Base-by-base conservation (phyloP, 2,797 vertebrate species). In the Phalanger gymnotis region DNA sequence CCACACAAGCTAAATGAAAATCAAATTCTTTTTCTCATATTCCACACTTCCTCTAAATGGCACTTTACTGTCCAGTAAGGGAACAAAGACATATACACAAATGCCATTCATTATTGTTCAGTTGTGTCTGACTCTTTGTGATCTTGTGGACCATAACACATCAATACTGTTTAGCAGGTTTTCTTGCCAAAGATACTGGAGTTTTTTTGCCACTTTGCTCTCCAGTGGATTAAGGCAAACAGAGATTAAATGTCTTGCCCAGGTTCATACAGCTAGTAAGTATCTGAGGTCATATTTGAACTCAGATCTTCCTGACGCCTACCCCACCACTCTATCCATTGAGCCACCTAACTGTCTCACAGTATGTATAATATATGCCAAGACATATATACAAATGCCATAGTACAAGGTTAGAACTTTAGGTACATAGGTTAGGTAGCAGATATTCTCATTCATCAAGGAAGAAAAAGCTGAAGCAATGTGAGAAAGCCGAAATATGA, bases 401-500 rank as follows among this genome's bases (percentile, higher is more conserved):
- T 47, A 47, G 1, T 81, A 81, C n/a, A 81, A 47, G n/a, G 25
- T 40, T 81, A 81, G n/a, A 81, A 81, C 19, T 47, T 81, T 47
- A 47, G 19, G 16, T 81, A 1, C 30, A 73, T 81, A 40, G 34
- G 54, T 90, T 54, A 93, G 92, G 5, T 3, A 93, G 61, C 52
- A 95, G 51, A 58, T 93, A 92, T 90, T 93, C 11, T 93, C 6
- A 90, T 95, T n/a, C 91, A 14, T 34, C 90, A 94, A 94, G 96
- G 6, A 91, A 0, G 54, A 30, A 40, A 92, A 34, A 97, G 31
- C 58, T 96, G 93, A n/a, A 96, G 94, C 95, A 92, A 40, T 47
- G 12, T n/a, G 47, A 90, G 31, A 95, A 97, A 66, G 14, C n/a
- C 92, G 95, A 94, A 95, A 94, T 53, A 53, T 92, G 91, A 96